phyloP scores from a whole-genome alignment of 2,113 vertebrate species.

The Ammodytes marinus region DNA sequence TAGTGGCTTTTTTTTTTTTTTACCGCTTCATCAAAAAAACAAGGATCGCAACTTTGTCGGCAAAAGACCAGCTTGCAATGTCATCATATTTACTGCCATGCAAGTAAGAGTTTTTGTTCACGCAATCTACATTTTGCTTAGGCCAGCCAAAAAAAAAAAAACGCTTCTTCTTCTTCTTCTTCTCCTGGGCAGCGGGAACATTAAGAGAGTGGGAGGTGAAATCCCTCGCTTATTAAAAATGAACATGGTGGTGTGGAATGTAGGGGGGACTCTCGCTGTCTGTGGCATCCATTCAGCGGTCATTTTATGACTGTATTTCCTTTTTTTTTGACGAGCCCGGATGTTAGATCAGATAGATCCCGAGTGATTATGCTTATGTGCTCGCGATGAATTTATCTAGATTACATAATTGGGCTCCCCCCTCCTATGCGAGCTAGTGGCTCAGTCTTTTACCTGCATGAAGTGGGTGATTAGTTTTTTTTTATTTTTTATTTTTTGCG shows the following conservation, averaged over 20 bases:
- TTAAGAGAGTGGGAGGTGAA: constrained; percentile 64
- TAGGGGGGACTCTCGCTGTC: constrained; percentile 11
- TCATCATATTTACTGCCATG: constrained; percentile 84
- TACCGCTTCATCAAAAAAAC: constrained; percentile 81
- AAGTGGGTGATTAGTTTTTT: constrained; percentile 65
- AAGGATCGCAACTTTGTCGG: constrained; percentile 80
- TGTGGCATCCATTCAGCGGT: constrained; percentile 33
- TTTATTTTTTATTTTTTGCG: not conserved
- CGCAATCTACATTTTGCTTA: constrained; percentile 83
- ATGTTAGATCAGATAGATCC: constrained; percentile 43
- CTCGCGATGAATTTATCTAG: constrained; percentile 52
- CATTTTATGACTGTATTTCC: constrained; percentile 27
- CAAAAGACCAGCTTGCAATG: constrained; percentile 81
- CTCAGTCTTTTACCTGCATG: constrained; percentile 61
- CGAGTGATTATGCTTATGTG: constrained; percentile 43
- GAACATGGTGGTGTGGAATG: constrained; percentile 52
- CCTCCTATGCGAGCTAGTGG: constrained; percentile 31
- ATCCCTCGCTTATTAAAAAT: constrained; percentile 72
- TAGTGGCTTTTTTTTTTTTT: constrained; percentile 62
- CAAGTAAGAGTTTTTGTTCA: constrained; percentile 76
- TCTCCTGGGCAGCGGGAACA: constrained; percentile 72
- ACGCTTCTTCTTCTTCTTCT: constrained; percentile 9
- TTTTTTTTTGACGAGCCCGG: constrained; percentile 28
- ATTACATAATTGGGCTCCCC: constrained; percentile 69
- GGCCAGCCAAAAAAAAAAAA: constrained; percentile 64